Conservation (phyloP, 2,113 vertebrate species). For the Tinamus guttatus region DNA sequence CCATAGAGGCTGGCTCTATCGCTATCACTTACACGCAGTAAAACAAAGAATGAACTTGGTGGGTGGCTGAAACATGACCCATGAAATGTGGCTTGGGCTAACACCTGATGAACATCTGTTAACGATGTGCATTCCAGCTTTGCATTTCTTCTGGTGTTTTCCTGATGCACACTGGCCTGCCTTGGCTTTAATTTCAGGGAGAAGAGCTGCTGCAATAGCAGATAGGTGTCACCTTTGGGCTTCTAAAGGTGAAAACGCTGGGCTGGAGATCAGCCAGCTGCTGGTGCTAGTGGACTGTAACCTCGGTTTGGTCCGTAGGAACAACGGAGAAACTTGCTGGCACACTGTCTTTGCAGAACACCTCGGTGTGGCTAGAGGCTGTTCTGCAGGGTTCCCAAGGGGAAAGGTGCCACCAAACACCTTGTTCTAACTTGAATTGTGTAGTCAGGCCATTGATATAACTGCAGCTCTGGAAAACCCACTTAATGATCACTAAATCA, state of each 20-base stretch:
- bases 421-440: not conserved
- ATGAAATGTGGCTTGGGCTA: not conserved
- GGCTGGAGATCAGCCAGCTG: not conserved
- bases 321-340: rapidly evolving
- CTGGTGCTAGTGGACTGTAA: not conserved
- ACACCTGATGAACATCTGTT: not conserved
- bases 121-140: not conserved
- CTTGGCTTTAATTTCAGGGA: not conserved
- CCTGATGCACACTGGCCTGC: not conserved
- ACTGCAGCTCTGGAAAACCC: not conserved
- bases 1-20: not conserved
- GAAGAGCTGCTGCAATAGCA: not conserved
- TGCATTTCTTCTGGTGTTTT: not conserved
- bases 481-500: not conserved
- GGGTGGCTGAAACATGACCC: not conserved
- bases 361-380: not conserved
- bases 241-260: not conserved
- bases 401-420: not conserved
- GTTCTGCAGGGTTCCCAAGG: not conserved
- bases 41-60: not conserved
- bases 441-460: not conserved
- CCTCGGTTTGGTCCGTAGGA: not conserved
- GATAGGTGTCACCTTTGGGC: not conserved
- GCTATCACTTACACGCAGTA: not conserved
- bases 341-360: not conserved